A percentile compares a stretch with the other conserved stretches of the same genome.
These are phyloP conservation scores for Tonatia bakeri DNA, from an alignment of 2,113 vertebrate genomes.

Conservation along the genomic window DNA sequence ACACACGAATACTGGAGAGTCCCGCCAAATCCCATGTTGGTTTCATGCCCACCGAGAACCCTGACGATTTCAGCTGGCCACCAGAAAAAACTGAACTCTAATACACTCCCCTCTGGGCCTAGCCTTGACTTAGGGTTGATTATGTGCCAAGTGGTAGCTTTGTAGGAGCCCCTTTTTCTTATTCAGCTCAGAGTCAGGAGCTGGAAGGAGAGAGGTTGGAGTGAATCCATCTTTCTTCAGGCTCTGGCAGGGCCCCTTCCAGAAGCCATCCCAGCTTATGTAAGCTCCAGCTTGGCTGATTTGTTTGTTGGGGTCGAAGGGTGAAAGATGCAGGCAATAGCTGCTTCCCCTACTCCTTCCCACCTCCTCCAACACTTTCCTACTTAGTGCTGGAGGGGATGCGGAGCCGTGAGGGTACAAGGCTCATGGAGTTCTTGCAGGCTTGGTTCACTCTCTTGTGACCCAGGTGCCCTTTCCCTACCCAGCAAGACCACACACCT, in stretches of 20 bases:
- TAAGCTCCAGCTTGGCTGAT: background rate
- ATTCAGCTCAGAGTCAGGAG: background rate
- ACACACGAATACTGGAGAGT: background rate
- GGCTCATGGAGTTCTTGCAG: background rate
- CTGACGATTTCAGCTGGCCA: background rate
- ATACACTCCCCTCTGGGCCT: background rate
- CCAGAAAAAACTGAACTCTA: background rate
- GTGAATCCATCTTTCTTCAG: background rate
- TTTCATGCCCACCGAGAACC: background rate
- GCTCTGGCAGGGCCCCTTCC: background rate
- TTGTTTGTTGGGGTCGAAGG: background rate
- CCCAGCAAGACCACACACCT: background rate
- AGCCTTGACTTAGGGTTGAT: background rate
- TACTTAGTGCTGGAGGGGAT: background rate
- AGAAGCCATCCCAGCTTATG: background rate
- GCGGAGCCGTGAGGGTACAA: background rate
- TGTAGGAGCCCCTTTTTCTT: background rate
- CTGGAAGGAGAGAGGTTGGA: background rate
- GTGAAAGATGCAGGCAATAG: background rate
- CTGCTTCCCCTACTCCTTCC: background rate
- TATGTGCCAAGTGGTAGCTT: background rate
- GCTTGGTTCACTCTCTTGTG: background rate
- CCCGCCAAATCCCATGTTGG: background rate
- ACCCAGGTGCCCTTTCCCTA: background rate
- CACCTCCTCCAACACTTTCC: background rate